These are phyloP conservation scores for Lonchura striata DNA, from an alignment of 2,113 vertebrate genomes.

Conservation along the genomic window DNA sequence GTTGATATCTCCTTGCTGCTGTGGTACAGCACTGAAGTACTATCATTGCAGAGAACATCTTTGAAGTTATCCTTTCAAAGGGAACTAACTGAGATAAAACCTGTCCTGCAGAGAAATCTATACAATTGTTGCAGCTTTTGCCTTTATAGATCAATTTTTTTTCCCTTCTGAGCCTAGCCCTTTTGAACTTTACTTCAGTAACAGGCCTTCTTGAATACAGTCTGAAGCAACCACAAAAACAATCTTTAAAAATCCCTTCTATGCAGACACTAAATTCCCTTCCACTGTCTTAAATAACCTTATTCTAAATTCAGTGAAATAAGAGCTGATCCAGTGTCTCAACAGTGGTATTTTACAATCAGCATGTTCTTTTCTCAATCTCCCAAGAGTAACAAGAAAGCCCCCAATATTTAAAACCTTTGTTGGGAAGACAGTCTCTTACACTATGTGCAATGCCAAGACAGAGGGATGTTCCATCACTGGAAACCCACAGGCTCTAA, in stretches of 20 bases:
- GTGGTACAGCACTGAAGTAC: not conserved
- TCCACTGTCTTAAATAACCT: not conserved
- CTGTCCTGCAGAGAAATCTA: not conserved
- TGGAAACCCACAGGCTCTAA: not conserved
- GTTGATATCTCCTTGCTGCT: not conserved
- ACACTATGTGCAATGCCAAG: not conserved
- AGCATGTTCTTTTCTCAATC: not conserved
- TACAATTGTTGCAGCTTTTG: not conserved
- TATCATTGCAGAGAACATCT: not conserved
- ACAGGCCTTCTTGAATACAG: not conserved
- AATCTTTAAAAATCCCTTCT: not conserved
- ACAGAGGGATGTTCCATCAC: not conserved
- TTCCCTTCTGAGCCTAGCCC: not conserved
- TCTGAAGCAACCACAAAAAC: not conserved
- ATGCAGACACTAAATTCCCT: not conserved
- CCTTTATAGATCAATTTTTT: not conserved
- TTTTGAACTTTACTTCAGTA: not conserved
- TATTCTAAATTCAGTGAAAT: not conserved
- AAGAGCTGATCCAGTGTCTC: not conserved
- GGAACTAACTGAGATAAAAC: not conserved
- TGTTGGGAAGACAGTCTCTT: not conserved
- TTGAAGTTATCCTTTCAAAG: not conserved
- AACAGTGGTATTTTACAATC: not conserved
- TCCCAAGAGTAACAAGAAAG: not conserved
- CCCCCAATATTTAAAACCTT: not conserved